A percentile compares a stretch with the other conserved stretches of the same genome.
Conservation (phyloP, 2,888 invertebrate species). For the Chaetogeoica ovagalla region DNA sequence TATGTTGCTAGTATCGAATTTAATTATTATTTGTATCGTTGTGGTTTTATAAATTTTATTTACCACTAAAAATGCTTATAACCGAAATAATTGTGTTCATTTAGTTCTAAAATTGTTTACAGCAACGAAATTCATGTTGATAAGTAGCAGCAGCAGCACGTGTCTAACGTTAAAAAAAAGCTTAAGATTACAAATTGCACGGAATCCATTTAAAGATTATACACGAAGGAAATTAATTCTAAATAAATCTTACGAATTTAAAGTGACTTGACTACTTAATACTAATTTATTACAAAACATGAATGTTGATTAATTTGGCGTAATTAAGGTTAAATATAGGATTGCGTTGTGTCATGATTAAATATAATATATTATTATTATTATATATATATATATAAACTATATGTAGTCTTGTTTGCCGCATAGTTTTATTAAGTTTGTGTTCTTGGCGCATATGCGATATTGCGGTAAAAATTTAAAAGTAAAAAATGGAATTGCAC, state of each 20-base stretch:
- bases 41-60: too few species aligned
- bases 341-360: not conserved
- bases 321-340: not conserved
- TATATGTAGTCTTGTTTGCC: too few species aligned
- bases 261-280: not conserved
- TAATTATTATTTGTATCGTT: too few species aligned
- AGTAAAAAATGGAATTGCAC: too few species aligned
- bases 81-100: too few species aligned
- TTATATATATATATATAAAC: too few species aligned
- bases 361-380: too few species aligned
- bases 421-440: too few species aligned
- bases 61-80: too few species aligned
- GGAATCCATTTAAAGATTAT: not conserved
- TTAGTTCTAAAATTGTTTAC: not conserved
- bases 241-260: not conserved
- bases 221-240: not conserved
- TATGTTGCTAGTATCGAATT: too few species aligned
- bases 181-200: not conserved
- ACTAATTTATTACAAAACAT: not conserved
- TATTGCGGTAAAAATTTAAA: too few species aligned
- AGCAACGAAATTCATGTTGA: not conserved
- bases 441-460: too few species aligned
- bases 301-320: not conserved
- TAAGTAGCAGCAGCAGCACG: not conserved
- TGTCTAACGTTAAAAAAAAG: not conserved